phyloP scores from a whole-genome alignment of 2,888 invertebrate genomes.

The Dynastes hyllus region DNA sequence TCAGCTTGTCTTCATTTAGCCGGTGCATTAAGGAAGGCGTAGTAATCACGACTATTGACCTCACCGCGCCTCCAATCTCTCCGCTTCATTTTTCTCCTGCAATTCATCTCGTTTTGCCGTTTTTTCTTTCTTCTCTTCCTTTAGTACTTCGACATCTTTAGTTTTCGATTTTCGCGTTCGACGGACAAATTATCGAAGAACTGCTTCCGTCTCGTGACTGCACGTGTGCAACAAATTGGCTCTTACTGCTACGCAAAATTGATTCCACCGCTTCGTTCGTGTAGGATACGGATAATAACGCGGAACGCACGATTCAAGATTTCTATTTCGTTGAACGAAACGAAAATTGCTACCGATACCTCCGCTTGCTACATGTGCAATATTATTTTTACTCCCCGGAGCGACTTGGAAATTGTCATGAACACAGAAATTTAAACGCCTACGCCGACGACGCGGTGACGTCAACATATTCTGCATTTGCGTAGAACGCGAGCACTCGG shows the following conservation, averaged over 20 bases:
- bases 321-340: conserved; percentile 16
- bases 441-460: conserved; percentile 23
- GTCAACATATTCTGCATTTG: conserved; percentile 43
- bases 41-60: conserved; percentile 27
- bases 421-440: conserved; percentile 22
- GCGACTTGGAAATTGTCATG: conserved; percentile 40
- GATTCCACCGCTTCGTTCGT: conserved; percentile 7
- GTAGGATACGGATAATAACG: conserved; percentile 20
- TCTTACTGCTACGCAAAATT: conserved; percentile 22
- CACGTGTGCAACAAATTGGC: conserved; percentile 31
- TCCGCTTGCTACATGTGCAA: background rate
- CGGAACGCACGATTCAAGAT: background rate
- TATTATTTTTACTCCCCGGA: conserved; percentile 44
- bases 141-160: background rate
- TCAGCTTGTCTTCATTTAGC: conserved; percentile 18
- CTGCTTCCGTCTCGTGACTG: conserved; percentile 9
- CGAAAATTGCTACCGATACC: background rate
- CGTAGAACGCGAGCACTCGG: conserved; percentile 1
- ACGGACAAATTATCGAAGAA: conserved; percentile 5
- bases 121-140: background rate
- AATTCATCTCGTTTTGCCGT: background rate
- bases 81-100: background rate
- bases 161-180: conserved; percentile 10
- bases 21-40: conserved; percentile 12
- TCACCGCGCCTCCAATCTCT: conserved; percentile 7